A percentile compares a stretch with the other conserved stretches of the same genome.
Conservation (phyloP, 2,797 vertebrate species). For the Tamandua tetradactyla region DNA sequence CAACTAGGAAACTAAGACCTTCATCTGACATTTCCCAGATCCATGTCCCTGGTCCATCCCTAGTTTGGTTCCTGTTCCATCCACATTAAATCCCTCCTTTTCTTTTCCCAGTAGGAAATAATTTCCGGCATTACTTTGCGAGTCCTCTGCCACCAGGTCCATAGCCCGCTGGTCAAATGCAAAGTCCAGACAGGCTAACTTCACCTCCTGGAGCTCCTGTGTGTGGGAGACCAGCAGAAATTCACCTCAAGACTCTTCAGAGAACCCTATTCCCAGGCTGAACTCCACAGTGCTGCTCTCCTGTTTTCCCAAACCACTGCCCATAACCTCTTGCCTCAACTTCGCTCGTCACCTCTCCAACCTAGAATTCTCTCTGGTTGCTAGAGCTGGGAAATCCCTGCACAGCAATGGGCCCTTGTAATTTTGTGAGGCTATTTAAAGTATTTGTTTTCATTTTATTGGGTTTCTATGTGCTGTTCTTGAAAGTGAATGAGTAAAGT, state of each 20-base stretch:
- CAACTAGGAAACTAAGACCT: background rate
- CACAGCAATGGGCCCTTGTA: background rate
- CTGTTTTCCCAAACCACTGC: background rate
- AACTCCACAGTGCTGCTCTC: background rate
- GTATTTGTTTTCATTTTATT: background rate
- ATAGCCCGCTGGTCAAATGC: background rate
- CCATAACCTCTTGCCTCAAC: background rate
- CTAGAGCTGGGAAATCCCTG: background rate
- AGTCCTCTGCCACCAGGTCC: background rate
- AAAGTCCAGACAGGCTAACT: background rate
- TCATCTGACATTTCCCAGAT: background rate
- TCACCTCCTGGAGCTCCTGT: background rate
- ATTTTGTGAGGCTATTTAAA: background rate
- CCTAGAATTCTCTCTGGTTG: background rate
- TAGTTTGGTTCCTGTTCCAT: background rate
- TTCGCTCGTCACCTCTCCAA: background rate
- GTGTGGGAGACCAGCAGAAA: background rate
- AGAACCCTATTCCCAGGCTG: background rate
- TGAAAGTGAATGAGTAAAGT: background rate
- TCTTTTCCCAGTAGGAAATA: background rate
- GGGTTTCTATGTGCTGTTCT: background rate
- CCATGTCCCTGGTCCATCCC: background rate
- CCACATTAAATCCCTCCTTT: background rate
- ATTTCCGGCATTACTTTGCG: background rate
- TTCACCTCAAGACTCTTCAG: background rate